Percentiles rank a stretch among this genome's conserved stretches.
These are phyloP conservation scores for Melitaea cinxia DNA, from an alignment of 1,140 invertebrate genomes.

Conservation along the genomic window DNA sequence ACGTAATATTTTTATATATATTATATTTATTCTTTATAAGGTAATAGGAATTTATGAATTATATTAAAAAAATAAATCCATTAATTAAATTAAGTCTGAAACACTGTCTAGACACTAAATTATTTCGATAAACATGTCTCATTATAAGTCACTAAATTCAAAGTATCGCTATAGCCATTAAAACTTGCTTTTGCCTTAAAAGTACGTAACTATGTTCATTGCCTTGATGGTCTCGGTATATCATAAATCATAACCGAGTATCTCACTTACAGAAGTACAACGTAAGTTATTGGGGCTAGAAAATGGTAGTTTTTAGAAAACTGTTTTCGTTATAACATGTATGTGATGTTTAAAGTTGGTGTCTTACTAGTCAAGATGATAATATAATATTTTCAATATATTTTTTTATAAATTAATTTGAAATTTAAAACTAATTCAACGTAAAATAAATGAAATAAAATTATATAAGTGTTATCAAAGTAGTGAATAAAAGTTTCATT, in stretches of 20 bases:
- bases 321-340: constrained; percentile 2
- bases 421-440: no score
- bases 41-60: no score
- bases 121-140: background rate
- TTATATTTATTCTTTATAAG: no score
- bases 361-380: background rate
- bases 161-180: background rate
- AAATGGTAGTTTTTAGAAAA: constrained; percentile 3
- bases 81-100: no score
- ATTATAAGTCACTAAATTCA: constrained; percentile 1
- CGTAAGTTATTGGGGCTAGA: constrained; percentile 3
- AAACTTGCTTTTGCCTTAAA: background rate
- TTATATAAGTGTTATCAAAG: no score
- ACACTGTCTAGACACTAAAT: background rate
- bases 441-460: no score
- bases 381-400: background rate
- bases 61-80: no score
- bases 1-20: no score
- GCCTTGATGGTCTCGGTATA: background rate
- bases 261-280: background rate
- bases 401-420: no score
- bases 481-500: no score
- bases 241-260: constrained; percentile 4
- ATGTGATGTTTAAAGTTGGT: background rate
- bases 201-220: constrained; percentile 8